Base-by-base conservation (phyloP, 1,140 invertebrate genomes). In the Anastatus disparis region DNA sequence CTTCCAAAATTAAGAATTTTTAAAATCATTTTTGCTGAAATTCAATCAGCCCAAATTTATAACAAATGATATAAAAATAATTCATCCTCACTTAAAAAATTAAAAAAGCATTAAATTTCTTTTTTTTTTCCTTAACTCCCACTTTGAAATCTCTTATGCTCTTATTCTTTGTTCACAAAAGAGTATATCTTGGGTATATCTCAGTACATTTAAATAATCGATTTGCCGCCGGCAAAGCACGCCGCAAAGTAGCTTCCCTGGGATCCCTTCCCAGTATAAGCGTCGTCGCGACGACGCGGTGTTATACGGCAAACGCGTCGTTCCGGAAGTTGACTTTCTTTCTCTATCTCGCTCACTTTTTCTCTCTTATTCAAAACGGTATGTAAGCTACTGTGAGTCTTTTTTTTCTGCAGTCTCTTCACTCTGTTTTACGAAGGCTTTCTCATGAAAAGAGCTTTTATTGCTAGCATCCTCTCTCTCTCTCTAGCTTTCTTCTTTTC, bases 201-300 rank as follows among this genome's bases (percentile, higher is more conserved):
- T n/a, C 20, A 40, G 63, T 58, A 69, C 71, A 75, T 76, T 77
- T 73, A 61, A 75, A 76, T 75, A 74, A 78, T 78, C 76, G 76
- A 78, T 78, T 71, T 58, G 62, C 68, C 40, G 61, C 22, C 66
- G 46, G 15, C 42, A 31, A 24, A 29, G 3, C 61, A 9, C 27
- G 17, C 53, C 22, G 3, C 52, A 40, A 53, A 55, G 38, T 70
- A 24, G 55, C 56, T 27, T n/a, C 15, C n/a, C n/a, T n/a, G n/a
- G n/a, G n/a, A n/a, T n/a, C n/a, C n/a, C n/a, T n/a, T n/a, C n/a
- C n/a, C n/a, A n/a, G n/a, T n/a, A n/a, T n/a, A n/a, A n/a, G n/a
- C 42, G 26, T 52, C 46, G 10, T 55, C 63, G 22, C 63, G 38
- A 29, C 31, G 48, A 38, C n/a, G 17, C 27, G 20, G 17, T 31